Conservation (phyloP, 1,140 invertebrate genomes). For the Macrobrachium nipponense region DNA sequence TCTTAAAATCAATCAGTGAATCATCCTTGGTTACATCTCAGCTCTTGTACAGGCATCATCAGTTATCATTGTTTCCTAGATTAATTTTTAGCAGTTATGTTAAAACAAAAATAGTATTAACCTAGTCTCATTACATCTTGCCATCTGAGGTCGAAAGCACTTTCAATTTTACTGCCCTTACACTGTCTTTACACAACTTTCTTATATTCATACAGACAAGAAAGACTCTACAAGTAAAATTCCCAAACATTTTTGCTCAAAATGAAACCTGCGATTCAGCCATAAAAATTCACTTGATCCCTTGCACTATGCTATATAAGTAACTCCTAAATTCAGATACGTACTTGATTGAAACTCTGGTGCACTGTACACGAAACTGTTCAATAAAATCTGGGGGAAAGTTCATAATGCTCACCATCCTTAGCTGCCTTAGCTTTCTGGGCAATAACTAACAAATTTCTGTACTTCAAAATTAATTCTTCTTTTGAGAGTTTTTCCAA, state of each 20-base stretch:
- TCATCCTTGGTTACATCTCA: too few relatives aligned
- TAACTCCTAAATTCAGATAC: background rate
- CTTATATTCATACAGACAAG: too few relatives aligned
- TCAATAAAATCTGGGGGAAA: background rate
- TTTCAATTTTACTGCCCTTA: too few relatives aligned
- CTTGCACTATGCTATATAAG: background rate
- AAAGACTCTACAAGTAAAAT: too few relatives aligned
- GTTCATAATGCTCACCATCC: slow-evolving; percentile 57
- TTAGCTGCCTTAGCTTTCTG: slow-evolving; percentile 64
- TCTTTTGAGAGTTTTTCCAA: slow-evolving; percentile 56
- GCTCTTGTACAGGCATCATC: too few relatives aligned
- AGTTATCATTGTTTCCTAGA: too few relatives aligned
- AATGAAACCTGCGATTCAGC: background rate
- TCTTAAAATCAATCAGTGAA: too few relatives aligned
- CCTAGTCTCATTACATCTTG: background rate
- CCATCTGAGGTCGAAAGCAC: too few relatives aligned
- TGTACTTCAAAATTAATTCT: slow-evolving; percentile 62
- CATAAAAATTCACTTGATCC: background rate
- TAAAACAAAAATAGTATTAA: background rate
- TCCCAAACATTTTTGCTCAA: too few relatives aligned
- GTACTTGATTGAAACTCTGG: background rate
- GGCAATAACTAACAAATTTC: slow-evolving; percentile 55
- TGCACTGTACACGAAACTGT: background rate
- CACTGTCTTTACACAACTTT: too few relatives aligned
- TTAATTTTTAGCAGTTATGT: too few relatives aligned